A percentile compares a stretch with the other conserved stretches of the same genome.
Conservation (phyloP, 2,797 vertebrate genomes). For the Brachymystax lenok region DNA sequence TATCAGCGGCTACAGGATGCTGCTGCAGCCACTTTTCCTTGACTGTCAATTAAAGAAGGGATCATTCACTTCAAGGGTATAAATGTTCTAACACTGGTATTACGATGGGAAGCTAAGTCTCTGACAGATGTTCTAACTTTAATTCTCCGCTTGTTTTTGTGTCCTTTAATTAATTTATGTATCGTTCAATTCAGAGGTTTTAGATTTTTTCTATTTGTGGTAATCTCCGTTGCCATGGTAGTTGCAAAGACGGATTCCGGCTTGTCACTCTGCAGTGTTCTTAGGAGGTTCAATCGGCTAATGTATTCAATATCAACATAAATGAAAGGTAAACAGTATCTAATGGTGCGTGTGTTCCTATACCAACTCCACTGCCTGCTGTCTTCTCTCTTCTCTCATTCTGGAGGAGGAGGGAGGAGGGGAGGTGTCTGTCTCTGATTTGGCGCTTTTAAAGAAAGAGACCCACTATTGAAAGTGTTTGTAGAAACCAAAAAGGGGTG, state of each 20-base stretch:
- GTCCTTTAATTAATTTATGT: constrained; percentile 86
- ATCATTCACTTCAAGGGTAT: constrained; percentile 87
- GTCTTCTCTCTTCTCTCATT: constrained; percentile 32
- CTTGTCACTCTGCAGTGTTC: constrained; percentile 74
- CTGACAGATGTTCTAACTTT: constrained; percentile 86
- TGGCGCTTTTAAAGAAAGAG: constrained; percentile 37
- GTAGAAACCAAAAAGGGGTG: constrained; percentile 55
- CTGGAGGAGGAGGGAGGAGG: constrained; percentile 20
- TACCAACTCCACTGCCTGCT: constrained; percentile 31
- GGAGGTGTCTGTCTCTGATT: constrained; percentile 37
- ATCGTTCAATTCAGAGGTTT: constrained; percentile 66
- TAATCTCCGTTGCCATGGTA: constrained; percentile 77
- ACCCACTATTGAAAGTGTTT: constrained; percentile 39
- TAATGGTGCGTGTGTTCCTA: constrained; percentile 53
- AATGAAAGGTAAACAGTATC: constrained; percentile 75
- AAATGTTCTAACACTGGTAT: constrained; percentile 87
- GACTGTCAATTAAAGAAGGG: constrained; percentile 85
- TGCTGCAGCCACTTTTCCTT: constrained; percentile 75
- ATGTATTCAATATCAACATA: constrained; percentile 76
- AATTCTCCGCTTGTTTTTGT: constrained; percentile 78
- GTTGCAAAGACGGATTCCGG: constrained; percentile 70
- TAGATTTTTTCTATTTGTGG: constrained; percentile 65
- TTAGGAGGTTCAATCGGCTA: constrained; percentile 74
- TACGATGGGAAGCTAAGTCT: constrained; percentile 80
- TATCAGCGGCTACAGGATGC: constrained; percentile 80